These are phyloP conservation scores for Cryptus armator DNA, from an alignment of 2,888 invertebrate species.

Conservation along the genomic window DNA sequence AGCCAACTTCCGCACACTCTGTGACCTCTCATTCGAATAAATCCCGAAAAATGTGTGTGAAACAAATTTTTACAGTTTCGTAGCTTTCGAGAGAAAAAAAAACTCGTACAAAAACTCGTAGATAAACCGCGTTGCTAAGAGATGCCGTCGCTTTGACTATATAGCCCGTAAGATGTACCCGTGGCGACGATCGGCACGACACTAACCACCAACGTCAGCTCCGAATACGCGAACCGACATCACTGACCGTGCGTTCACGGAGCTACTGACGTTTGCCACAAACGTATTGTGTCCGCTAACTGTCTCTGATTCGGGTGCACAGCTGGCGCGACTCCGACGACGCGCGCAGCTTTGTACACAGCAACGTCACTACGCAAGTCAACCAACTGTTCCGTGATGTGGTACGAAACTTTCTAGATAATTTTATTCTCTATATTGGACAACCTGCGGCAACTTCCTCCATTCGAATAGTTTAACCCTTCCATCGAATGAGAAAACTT, in stretches of 20 bases:
- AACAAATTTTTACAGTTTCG: not conserved
- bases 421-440: not conserved
- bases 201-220: constrained; percentile 57
- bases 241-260: constrained; percentile 61
- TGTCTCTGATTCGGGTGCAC: not conserved
- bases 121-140: constrained; percentile 51
- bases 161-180: not conserved
- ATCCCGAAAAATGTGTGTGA: not conserved
- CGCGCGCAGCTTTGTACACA: not conserved
- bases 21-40: not conserved
- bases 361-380: not conserved
- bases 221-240: constrained; percentile 50
- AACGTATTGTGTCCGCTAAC: not conserved
- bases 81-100: constrained; percentile 27
- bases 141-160: constrained; percentile 37
- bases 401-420: constrained; percentile 1
- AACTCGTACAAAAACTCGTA: constrained; percentile 28
- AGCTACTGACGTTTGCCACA: constrained; percentile 62
- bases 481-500: too few relatives aligned
- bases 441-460: not conserved
- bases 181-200: constrained; percentile 52
- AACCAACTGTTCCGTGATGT: not conserved
- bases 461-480: not conserved
- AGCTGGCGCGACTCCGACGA: not conserved
- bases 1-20: constrained; percentile 18